Conservation (phyloP, 2,888 invertebrate genomes). For the Drosophila lacicola region DNA sequence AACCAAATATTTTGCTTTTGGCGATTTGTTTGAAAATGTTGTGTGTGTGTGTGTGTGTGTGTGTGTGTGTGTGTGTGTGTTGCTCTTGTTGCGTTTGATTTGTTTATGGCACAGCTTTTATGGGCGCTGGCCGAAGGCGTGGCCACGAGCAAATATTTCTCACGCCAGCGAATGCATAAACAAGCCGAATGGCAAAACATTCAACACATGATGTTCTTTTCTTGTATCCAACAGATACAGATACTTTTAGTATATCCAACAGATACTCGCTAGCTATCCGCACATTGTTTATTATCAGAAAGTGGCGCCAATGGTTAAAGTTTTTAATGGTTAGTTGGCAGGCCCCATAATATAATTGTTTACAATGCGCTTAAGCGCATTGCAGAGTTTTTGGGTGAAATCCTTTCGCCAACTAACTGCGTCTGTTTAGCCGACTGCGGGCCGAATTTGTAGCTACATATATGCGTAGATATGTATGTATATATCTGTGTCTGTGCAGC, state of each 20-base stretch:
- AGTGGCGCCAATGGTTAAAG: slow-evolving; percentile 80
- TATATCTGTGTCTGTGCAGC: slow-evolving; percentile 42
- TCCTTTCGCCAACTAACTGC: slow-evolving; percentile 21
- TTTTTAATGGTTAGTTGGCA: slow-evolving; percentile 60
- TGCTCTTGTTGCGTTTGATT: slow-evolving; percentile 38
- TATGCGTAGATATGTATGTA: neutral
- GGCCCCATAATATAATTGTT: slow-evolving; percentile 51
- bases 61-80: slow-evolving; percentile 33
- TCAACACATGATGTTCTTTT: slow-evolving; percentile 17
- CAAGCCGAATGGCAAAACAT: slow-evolving; percentile 45
- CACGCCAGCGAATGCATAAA: slow-evolving; percentile 68
- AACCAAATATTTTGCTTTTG: slow-evolving; percentile 70
- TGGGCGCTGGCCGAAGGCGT: slow-evolving; percentile 61
- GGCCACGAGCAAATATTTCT: slow-evolving; percentile 63
- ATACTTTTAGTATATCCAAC: neutral
- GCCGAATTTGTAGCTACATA: slow-evolving; percentile 6
- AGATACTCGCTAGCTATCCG: slow-evolving; percentile 8
- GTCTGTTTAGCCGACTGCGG: slow-evolving; percentile 8
- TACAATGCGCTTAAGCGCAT: slow-evolving; percentile 59
- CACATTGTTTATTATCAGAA: slow-evolving; percentile 74
- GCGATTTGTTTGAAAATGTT: slow-evolving; percentile 49
- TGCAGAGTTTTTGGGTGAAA: slow-evolving; percentile 15
- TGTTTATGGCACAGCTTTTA: slow-evolving; percentile 59
- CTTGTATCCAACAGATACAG: slow-evolving; percentile 37
- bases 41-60: slow-evolving; percentile 13